Base-by-base conservation (phyloP, 2,888 invertebrate genomes). In the Tanytarsus gracilentus region DNA sequence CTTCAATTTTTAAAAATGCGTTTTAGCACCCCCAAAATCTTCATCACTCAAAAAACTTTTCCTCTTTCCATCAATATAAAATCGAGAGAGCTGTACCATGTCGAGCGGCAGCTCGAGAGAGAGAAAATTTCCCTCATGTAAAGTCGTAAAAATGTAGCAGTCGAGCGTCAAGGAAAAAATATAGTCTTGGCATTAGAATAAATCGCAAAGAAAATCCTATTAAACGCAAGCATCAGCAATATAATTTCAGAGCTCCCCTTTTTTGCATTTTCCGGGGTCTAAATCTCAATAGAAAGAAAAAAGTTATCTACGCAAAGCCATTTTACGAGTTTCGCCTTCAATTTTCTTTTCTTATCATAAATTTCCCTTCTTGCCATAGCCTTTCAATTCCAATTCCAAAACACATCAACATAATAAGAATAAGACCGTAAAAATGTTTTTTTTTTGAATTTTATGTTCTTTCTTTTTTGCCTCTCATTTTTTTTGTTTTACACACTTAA, bases 371-470 rank as follows among this genome's bases (percentile, higher is more conserved):
- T 33, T 14, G 14, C 16, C 51, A 53, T 53, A n/a, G n/a, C n/a
- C n/a, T n/a, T n/a, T 36, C 53, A 53, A 53, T 53, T 53, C 36
- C 53, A 53, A 26, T 50, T 50, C 27, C 25, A 50, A 53, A 53
- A 53, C 25, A 53, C 53, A 53, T 53, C 53, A 53, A 53, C 53
- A 53, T 53, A 53, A 53, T 53, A 53, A 53, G 53, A 53, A 36
- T n/a, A n/a, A n/a, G n/a, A n/a, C n/a, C 53, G 36, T 53, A 53
- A 53, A 51, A 53, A 53, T 53, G 33, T 14, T 53, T n/a, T n/a
- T n/a, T n/a, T n/a, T n/a, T n/a, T 53, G 53, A 53, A 53, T 53
- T 53, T 53, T 33, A 52, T 52, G 52, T 18, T 26, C 14, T 6
- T 7, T 50, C 11, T 14, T 16, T 50, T 50, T 50, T 27, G 23